Conservation (phyloP, 2,888 invertebrate genomes). For the Apodemia hepburni region DNA sequence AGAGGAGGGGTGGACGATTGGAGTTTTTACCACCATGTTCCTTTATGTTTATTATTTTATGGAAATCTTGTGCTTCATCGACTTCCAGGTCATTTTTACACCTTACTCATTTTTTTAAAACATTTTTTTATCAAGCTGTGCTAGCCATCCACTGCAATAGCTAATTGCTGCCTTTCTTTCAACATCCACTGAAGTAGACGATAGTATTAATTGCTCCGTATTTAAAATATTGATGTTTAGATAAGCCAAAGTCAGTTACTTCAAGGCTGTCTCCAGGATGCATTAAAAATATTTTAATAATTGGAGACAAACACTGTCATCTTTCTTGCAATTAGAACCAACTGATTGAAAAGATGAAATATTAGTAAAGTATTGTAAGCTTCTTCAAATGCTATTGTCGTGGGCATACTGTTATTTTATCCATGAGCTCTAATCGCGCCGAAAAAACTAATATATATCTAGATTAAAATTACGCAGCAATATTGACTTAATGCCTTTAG, state of each 20-base stretch:
- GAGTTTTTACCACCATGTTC: too few relatives aligned
- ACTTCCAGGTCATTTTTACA: background rate
- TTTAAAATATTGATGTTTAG: background rate
- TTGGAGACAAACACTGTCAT: slow-evolving; percentile 1
- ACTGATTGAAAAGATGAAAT: background rate
- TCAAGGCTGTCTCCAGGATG: background rate
- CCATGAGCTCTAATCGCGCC: background rate
- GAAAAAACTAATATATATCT: background rate
- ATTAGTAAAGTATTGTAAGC: background rate
- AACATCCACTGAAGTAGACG: background rate
- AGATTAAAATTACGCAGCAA: background rate
- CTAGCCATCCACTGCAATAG: background rate
- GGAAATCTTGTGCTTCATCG: background rate
- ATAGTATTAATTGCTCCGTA: background rate
- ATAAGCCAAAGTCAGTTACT: background rate
- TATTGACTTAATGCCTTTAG: background rate
- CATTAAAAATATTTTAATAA: background rate
- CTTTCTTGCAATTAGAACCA: background rate
- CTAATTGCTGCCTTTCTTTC: background rate
- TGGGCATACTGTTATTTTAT: background rate
- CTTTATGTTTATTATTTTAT: background rate
- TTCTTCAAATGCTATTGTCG: background rate
- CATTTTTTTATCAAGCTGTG: background rate
- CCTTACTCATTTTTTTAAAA: background rate
- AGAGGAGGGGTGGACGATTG: too few relatives aligned